A percentile compares a stretch with the other conserved stretches of the same genome.
These are phyloP conservation scores for Chelonia mydas DNA, from an alignment of 2,797 vertebrate species.

Conservation along the genomic window DNA sequence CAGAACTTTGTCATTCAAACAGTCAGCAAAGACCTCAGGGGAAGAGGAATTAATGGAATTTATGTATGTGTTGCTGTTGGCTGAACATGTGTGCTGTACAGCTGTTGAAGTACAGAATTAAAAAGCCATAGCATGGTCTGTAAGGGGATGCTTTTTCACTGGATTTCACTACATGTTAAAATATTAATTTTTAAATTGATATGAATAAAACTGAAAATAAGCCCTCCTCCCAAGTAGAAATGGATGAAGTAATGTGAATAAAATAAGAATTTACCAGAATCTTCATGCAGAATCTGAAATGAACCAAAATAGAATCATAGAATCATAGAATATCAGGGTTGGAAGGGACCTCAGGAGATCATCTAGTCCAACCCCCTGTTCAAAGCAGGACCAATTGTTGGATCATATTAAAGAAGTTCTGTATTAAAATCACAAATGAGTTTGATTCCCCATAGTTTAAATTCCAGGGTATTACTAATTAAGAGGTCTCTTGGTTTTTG, in stretches of 20 bases:
- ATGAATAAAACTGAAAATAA: background rate
- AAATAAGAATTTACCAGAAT: background rate
- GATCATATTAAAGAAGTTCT: too few relatives aligned
- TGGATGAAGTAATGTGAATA: background rate
- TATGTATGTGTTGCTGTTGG: slow-evolving; percentile 57
- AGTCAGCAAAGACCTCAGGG: slow-evolving; percentile 58
- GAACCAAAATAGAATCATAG: background rate
- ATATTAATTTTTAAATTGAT: background rate
- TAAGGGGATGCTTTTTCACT: slow-evolving; percentile 14
- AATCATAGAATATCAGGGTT: too few relatives aligned
- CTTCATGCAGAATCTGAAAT: background rate
- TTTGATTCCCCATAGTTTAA: too few relatives aligned
- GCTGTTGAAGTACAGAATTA: slow-evolving; percentile 40
- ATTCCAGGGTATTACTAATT: too few relatives aligned
- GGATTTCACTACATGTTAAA: background rate
- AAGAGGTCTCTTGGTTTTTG: too few relatives aligned
- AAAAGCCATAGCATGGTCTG: background rate
- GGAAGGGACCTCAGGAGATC: too few relatives aligned
- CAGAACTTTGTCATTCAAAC: slow-evolving; percentile 64
- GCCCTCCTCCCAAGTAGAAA: background rate
- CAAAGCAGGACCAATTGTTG: too few relatives aligned
- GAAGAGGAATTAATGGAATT: slow-evolving; percentile 61
- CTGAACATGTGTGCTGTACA: slow-evolving; percentile 42
- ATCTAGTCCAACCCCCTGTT: too few relatives aligned
- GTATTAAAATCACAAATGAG: too few relatives aligned